phyloP scores from a whole-genome alignment of 2,113 vertebrate genomes.

The Thymallus thymallus region DNA sequence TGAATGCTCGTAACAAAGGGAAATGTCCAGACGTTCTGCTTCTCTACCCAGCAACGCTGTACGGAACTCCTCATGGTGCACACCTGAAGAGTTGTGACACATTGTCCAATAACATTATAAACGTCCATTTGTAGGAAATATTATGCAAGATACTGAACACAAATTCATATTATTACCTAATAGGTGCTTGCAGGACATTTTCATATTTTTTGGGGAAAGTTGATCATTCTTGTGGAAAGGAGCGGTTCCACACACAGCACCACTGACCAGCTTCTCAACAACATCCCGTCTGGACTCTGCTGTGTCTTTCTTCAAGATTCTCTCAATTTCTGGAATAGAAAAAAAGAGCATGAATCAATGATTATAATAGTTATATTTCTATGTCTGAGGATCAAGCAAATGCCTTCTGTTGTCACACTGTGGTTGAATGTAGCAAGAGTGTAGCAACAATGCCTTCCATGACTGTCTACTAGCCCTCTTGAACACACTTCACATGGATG shows the following conservation, averaged over 20 bases:
- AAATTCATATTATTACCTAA: conserved; percentile 42
- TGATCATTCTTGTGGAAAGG: conserved; percentile 27
- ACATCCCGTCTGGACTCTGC: conserved; percentile 32
- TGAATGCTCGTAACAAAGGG: too few species aligned
- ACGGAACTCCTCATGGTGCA: conserved; percentile 42
- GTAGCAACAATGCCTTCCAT: too few species aligned
- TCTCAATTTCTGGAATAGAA: conserved; percentile 54
- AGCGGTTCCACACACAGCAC: conserved; percentile 48
- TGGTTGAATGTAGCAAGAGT: too few species aligned
- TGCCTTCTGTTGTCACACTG: too few species aligned
- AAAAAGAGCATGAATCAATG: background rate
- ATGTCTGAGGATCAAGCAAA: background rate
- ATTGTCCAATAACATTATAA: background rate
- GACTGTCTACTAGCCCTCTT: too few species aligned
- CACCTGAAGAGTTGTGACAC: conserved; percentile 35
- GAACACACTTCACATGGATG: too few species aligned
- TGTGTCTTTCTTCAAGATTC: conserved; percentile 28
- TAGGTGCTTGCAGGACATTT: conserved; percentile 50
- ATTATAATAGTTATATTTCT: background rate
- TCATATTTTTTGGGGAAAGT: conserved; percentile 33
- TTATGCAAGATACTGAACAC: background rate
- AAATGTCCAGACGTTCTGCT: conserved; percentile 28
- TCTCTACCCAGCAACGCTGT: conserved; percentile 40
- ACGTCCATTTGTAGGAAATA: background rate
- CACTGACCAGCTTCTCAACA: conserved; percentile 44